Conservation (phyloP, 1,140 invertebrate species). For the Apolygus lucorum region DNA sequence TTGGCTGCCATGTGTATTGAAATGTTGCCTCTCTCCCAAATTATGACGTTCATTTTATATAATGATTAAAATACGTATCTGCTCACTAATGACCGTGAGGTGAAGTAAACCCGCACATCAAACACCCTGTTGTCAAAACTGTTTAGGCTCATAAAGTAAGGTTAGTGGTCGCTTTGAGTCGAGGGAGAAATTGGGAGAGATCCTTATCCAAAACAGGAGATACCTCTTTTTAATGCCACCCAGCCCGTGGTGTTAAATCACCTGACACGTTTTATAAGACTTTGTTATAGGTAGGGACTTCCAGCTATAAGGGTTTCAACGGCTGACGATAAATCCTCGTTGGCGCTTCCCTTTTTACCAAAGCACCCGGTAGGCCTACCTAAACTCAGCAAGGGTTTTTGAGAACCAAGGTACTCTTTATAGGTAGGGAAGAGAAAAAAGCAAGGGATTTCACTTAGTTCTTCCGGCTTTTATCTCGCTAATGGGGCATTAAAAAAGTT, state of each 20-base stretch:
- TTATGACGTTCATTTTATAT: too few species aligned
- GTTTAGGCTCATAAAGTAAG: too few species aligned
- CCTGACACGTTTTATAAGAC: neutral
- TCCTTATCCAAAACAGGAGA: neutral
- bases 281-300: neutral
- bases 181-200: neutral
- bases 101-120: too few species aligned
- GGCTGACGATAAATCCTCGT: constrained; percentile 26
- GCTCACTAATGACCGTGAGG: too few species aligned
- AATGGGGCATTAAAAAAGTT: constrained; percentile 14
- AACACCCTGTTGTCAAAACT: too few species aligned
- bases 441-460: constrained; percentile 16
- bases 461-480: constrained; percentile 12
- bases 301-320: neutral
- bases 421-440: constrained; percentile 32
- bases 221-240: neutral
- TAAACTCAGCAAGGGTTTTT: constrained; percentile 46
- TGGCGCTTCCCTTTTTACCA: too few species aligned
- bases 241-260: neutral
- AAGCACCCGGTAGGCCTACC: too few species aligned
- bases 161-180: too few species aligned
- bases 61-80: too few species aligned
- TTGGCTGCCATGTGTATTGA: too few species aligned
- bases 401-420: constrained; percentile 37
- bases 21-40: too few species aligned